phyloP scores from a whole-genome alignment of 1,140 invertebrate genomes.

The Melitaea cinxia region DNA sequence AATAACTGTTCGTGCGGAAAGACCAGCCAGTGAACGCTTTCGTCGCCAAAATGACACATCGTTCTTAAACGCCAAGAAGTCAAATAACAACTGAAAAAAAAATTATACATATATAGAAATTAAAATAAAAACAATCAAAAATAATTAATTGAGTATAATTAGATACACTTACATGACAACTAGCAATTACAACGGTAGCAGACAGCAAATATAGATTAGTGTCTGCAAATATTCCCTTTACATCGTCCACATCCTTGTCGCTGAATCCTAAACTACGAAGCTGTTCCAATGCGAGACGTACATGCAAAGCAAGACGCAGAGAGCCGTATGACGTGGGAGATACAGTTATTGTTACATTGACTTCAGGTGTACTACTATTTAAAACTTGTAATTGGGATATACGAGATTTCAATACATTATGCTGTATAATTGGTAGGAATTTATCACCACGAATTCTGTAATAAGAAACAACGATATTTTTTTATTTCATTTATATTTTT shows the following conservation, averaged over 20 bases:
- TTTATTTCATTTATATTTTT: neutral
- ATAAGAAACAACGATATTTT: neutral
- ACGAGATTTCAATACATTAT: conserved; percentile 91
- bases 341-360: conserved; percentile 83
- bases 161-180: conserved; percentile 92
- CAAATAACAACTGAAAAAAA: conserved; percentile 92
- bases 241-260: conserved; percentile 97
- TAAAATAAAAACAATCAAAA: neutral
- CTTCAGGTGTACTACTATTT: conserved; percentile 80
- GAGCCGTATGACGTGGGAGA: conserved; percentile 87
- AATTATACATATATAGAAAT: neutral
- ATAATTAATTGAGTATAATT: neutral
- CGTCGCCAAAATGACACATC: conserved; percentile 97
- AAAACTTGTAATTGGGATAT: conserved; percentile 88
- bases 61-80: conserved; percentile 99
- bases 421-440: conserved; percentile 92
- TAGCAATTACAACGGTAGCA: conserved; percentile 95
- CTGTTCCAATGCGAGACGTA: conserved; percentile 89
- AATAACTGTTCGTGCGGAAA: conserved; percentile 93
- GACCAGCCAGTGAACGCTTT: conserved; percentile 91
- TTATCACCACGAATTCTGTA: conserved; percentile 84
- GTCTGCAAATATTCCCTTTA: conserved; percentile 97
- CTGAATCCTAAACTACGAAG: conserved; percentile 92
- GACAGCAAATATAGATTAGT: conserved; percentile 97
- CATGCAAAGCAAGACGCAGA: conserved; percentile 89